A percentile compares a stretch with the other conserved stretches of the same genome.
These are phyloP conservation scores for Coelopa frigida DNA, from an alignment of 1,140 invertebrate species.

Conservation along the genomic window DNA sequence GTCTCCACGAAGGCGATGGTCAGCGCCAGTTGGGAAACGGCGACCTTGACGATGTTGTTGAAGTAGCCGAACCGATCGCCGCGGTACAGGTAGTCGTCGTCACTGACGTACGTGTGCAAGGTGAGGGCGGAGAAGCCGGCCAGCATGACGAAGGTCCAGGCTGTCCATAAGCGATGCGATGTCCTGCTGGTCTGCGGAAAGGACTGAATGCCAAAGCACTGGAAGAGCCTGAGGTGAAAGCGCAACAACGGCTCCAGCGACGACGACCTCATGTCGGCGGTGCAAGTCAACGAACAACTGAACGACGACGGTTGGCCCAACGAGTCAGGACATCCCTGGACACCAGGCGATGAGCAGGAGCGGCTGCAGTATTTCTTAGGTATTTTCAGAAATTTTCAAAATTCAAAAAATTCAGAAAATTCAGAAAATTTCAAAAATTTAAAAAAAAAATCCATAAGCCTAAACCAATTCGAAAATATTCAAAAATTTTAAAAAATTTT, in stretches of 20 bases:
- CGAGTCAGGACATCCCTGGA: too few relatives aligned
- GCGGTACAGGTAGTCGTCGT: constrained; percentile 20
- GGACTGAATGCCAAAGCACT: neutral
- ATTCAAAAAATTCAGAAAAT: too few relatives aligned
- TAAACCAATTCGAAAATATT: too few relatives aligned
- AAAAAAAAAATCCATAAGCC: too few relatives aligned
- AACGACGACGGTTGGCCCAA: too few relatives aligned
- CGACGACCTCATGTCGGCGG: too few relatives aligned
- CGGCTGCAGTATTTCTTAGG: too few relatives aligned
- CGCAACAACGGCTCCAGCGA: constrained; percentile 13
- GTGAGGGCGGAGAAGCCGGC: constrained; percentile 9
- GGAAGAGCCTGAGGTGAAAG: constrained; percentile 17
- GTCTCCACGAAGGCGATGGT: constrained; percentile 26
- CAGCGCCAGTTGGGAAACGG: constrained; percentile 23
- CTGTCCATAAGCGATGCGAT: neutral
- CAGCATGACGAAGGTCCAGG: neutral
- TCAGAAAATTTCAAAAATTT: too few relatives aligned
- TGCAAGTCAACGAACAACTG: too few relatives aligned
- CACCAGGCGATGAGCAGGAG: too few relatives aligned
- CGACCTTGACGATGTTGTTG: constrained; percentile 28
- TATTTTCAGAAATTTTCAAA: too few relatives aligned
- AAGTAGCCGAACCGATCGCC: constrained; percentile 25
- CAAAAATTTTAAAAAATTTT: too few relatives aligned
- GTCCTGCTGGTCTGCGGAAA: neutral
- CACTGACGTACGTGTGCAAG: constrained; percentile 7